Evolutionary conservation across 2,113 vertebrate genomes (phyloP), one percentile per base, ranked within the genome.

Genomic region (Ranitomeya imitator): DNA sequence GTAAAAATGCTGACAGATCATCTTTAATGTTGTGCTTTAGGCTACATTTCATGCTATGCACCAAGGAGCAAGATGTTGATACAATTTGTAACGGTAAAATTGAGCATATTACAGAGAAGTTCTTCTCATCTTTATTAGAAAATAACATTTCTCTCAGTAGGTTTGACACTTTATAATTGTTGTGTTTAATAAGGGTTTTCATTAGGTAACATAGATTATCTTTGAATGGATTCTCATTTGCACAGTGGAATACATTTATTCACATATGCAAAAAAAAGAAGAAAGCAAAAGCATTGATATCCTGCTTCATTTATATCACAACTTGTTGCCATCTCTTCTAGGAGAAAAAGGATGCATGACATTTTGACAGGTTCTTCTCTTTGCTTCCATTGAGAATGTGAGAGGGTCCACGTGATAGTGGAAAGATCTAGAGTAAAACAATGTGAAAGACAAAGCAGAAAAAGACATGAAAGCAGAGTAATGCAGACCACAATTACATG

Each of bases 1-100:
- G 73, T 76, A 76, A 52, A 76, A 51, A 21, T 76, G 73, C 73
- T 76, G 73, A 76, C 37, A 76, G 18, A 76, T 76, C 37, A 51
- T 51, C 73, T 76, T 76, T 76, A 76, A 52, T 12, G 10, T 52
- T 19, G 31, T 21, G 73, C 73, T 76, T 51, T 52, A 76, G 31
- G 73, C 73, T 76, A 76, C 73, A 76, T 52, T 74, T 52, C 73
- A 19, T 52, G 37, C 37, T 21, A 76, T 76, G 73, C 73, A 76
- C 31, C 37, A 74, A 52, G 45, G 7, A 51, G 18, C 31, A 45
- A 76, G 45, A 51, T 52, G 45, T 16, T 76, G 71, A 74, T 74
- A 74, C 71, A 74, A 71, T 74, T 74, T 45, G 26, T 74, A 74
- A 45, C 71, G 18, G 7, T 14, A 74, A 74, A 74, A 45, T 18